Base-by-base conservation (phyloP, 2,888 invertebrate species). In the Drosophila robusta region DNA sequence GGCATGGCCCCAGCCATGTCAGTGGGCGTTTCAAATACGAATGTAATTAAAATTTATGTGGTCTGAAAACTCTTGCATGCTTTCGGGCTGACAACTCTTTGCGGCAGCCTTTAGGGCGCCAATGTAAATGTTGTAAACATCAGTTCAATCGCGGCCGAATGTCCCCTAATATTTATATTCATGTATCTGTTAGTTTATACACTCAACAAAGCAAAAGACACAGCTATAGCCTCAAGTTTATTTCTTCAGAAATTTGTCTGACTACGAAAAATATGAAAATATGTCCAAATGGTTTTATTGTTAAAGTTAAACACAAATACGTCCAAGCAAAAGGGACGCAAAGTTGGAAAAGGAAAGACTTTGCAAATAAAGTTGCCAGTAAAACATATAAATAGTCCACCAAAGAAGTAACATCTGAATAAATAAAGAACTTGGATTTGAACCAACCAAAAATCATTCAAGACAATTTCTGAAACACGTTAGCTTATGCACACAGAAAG, bases 81-180 rank as follows among this genome's bases (percentile, higher is more conserved):
- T 80, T 77, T 83, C 18, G 8, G 75, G 84, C 26, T 26, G 3
- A 4, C 7, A 16, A 34, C 18, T 11, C 11, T 45, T 36, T 47
- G 51, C 64, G 29, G 87, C 55, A 55, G 45, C 12, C 63, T 84
- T 87, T 71, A 41, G n/a, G 78, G 85, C 44, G 44, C 1, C 0
- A 11, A 1, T 29, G n/a, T 0, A 55, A 57, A 72, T 54, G 22
- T 11, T 36, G n/a, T 12, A 18, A 11, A 14, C 12, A 4, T 24
- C 18, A 14, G 3, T 9, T 18, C 18, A 18, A 18, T 18, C 1
- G 18, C 18, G 1, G 18, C 18, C 18, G 18, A 1, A 18, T 18
- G 18, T 18, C 2, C 3, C 3, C 2, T 22, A 22, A 22, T 22
- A 4, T 22, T 22, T 22, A 22, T 22, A 29, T 5, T 29, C 7